Evolutionary conservation across 2,797 vertebrate species (phyloP).

Genomic region (Varecia variegata): DNA sequence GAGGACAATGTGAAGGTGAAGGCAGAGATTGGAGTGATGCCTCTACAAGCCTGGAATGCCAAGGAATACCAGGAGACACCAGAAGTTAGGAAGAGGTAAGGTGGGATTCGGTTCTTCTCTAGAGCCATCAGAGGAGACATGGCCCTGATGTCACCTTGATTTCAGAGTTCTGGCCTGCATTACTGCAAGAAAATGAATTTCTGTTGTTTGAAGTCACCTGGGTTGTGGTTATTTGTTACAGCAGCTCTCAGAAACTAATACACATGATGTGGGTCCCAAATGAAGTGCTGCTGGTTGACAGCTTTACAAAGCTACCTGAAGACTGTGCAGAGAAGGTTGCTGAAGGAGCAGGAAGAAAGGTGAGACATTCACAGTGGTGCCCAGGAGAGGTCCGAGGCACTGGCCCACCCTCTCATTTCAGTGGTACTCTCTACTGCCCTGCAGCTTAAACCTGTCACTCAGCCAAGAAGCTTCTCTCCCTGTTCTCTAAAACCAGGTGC

Average conservation of each 20-base stretch:
- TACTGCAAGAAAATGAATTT: neutral
- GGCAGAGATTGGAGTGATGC: neutral
- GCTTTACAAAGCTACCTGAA: neutral
- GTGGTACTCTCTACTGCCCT: accelerated
- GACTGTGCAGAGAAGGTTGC: no score
- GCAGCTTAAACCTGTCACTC: neutral
- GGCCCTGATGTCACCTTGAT: no score
- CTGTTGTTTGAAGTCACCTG: no score
- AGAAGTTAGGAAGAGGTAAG: no score
- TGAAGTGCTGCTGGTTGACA: accelerated
- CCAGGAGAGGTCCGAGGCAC: neutral
- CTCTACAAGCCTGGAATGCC: neutral
- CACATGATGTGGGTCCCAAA: no score
- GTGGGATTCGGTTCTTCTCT: no score
- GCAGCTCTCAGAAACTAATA: neutral
- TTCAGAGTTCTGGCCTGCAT: neutral
- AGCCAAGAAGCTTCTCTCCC: neutral
- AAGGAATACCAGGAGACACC: no score
- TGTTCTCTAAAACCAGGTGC: neutral
- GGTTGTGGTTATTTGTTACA: no score
- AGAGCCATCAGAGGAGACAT: neutral
- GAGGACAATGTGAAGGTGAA: accelerated
- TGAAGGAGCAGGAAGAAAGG: neutral
- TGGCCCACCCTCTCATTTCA: neutral
- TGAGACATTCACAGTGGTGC: accelerated